Percentiles rank a stretch among this genome's conserved stretches.
phyloP scores from a whole-genome alignment of 2,888 invertebrate species.

The Ethmia dodecea region DNA sequence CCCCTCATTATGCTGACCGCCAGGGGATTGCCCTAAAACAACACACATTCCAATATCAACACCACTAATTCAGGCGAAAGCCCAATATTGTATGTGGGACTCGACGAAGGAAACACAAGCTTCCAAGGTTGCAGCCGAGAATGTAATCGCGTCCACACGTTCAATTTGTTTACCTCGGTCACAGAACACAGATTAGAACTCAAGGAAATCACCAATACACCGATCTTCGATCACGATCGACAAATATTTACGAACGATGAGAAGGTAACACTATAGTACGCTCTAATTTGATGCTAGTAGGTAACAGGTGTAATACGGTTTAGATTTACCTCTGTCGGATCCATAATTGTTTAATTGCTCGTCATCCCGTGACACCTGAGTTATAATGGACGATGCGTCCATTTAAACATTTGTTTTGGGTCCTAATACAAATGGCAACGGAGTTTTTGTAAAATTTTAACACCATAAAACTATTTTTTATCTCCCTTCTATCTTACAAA shows the following conservation, averaged over 20 bases:
- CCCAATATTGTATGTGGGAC: slow-evolving; percentile 31
- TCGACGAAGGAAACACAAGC: slow-evolving; percentile 40
- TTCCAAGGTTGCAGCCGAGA: slow-evolving; percentile 63
- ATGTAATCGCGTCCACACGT: slow-evolving; percentile 64
- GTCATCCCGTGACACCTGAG: slow-evolving; percentile 98
- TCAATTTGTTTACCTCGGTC: slow-evolving; percentile 65
- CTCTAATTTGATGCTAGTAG: slow-evolving; percentile 71
- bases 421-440: slow-evolving; percentile 72
- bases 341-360: slow-evolving; percentile 95
- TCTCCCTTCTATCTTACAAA: slow-evolving; percentile 77
- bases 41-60: slow-evolving; percentile 41
- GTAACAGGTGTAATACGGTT: slow-evolving; percentile 75
- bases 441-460: slow-evolving; percentile 69
- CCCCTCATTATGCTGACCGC: slow-evolving; percentile 73
- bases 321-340: slow-evolving; percentile 92
- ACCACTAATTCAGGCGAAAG: slow-evolving; percentile 28
- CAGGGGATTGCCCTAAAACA: slow-evolving; percentile 76
- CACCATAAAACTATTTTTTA: slow-evolving; percentile 78
- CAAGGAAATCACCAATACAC: slow-evolving; percentile 32
- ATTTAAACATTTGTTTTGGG: slow-evolving; percentile 81
- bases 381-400: slow-evolving; percentile 99
- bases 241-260: slow-evolving; percentile 58
- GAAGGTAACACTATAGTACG: slow-evolving; percentile 71
- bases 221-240: slow-evolving; percentile 40
- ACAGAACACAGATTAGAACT: slow-evolving; percentile 40